Base-by-base conservation (phyloP, 2,797 vertebrate species). In the Tarsius wallacei region DNA sequence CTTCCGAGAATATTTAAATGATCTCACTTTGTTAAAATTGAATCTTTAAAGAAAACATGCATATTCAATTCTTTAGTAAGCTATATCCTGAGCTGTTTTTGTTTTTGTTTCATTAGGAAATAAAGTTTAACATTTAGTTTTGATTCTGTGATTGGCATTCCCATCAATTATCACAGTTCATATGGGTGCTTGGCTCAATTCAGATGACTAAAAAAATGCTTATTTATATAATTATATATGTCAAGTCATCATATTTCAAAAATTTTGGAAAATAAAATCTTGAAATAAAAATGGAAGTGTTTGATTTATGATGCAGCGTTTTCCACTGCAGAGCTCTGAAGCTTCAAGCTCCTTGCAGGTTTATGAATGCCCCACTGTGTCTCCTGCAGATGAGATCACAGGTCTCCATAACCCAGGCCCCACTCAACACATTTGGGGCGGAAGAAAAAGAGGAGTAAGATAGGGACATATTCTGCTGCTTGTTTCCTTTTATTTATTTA, bases 111-210 rank as follows among this genome's bases (percentile, higher is more conserved):
- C 28, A 84, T 36, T 53, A 76, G 55, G 17, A 55, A 84, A 96
- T 77, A 55, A 89, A 63, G 22, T 71, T 68, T 84, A 42, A 77
- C 28, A 71, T 63, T 83, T 68, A 59, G 68, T 31, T 87, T 82
- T 66, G 83, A 82, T 36, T 95, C 55, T 88, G 70, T 78, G 83
- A 59, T 66, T 70, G 77, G 16, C 90, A 89, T 42, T 76, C 85
- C 36, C 55, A 63, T 47, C 64, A 63, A 53, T 87, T 77, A 70
- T 9, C n/a, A 2, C 26, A 28, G n/a, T 76, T 83, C 53, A 63
- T 83, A 70, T 61, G 63, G 53, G 55, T 83, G 22, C 63, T 89
- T 83, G 55, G 33, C 77, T 84, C 71, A 77, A 77, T 70, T 53
- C 42, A 70, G 53, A 14, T 70, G 85, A 55, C 28, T 53, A 55